phyloP scores from a whole-genome alignment of 2,888 invertebrate species.

The Megalurothrips usitatus region DNA sequence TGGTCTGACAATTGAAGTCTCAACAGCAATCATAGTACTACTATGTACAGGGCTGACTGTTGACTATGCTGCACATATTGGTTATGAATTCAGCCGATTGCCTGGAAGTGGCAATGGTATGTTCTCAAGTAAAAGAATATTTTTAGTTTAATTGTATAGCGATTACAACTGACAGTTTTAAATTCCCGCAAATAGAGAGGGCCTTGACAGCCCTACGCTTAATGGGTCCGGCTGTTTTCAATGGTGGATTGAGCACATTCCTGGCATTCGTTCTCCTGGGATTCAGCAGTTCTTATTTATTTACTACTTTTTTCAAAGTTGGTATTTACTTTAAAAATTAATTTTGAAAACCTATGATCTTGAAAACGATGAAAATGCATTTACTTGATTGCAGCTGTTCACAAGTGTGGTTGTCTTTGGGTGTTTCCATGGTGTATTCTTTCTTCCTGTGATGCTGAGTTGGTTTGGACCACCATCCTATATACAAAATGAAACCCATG shows the following conservation, averaged over 20 bases:
- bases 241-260: slow-evolving; percentile 73
- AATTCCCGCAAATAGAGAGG: slow-evolving; percentile 43
- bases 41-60: slow-evolving; percentile 77
- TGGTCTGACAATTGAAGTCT: slow-evolving; percentile 77
- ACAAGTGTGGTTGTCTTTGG: slow-evolving; percentile 71
- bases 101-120: slow-evolving; percentile 46
- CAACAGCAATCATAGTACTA: slow-evolving; percentile 74
- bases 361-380: slow-evolving; percentile 45
- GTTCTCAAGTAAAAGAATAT: neutral
- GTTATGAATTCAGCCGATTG: slow-evolving; percentile 72
- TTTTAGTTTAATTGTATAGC: neutral
- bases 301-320: slow-evolving; percentile 66
- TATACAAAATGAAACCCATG: neutral
- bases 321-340: slow-evolving; percentile 21
- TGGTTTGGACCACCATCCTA: slow-evolving; percentile 58
- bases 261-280: slow-evolving; percentile 66
- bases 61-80: slow-evolving; percentile 77
- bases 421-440: slow-evolving; percentile 68
- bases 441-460: slow-evolving; percentile 70
- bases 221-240: slow-evolving; percentile 71
- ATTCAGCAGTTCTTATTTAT: slow-evolving; percentile 69
- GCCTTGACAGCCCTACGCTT: slow-evolving; percentile 61
- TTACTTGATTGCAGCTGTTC: slow-evolving; percentile 60
- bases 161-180: neutral
- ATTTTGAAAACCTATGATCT: neutral